Evolutionary conservation across 1,140 invertebrate species (phyloP), one percentile per base, ranked within the genome.

Genomic region (Tachypleus tridentatus): DNA sequence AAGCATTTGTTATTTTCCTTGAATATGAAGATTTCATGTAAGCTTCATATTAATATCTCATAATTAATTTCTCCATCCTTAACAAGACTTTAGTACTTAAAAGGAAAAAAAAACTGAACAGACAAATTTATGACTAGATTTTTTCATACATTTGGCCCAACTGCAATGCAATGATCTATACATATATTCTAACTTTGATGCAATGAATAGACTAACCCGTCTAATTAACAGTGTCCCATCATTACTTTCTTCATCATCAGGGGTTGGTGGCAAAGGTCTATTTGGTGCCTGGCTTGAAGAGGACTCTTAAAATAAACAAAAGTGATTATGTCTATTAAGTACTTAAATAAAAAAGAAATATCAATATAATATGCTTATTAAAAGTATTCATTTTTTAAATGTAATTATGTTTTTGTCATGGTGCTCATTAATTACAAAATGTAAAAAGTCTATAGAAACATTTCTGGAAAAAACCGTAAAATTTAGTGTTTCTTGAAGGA

Each of bases 141-240:
- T 29, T 0, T 29, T 29, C 29, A 29, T 29, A 29, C 29, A 29
- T 29, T 29, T 29, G 29, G 29, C 29, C 29, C 29, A 29, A 29
- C 29, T 29, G 2, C 29, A 29, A 29, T 29, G 29, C 29, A 29
- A 29, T 29, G 29, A 29, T 29, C 29, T 29, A 29, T 29, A 29
- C 29, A 29, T 29, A 29, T 29, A 29, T 29, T 29, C 29, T 29
- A 29, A 29, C 29, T 29, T 29, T 29, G 29, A 29, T 29, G 29
- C 29, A 29, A 29, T 29, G 29, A 29, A 57, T 11, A 49, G 49
- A 73, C 87, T 88, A 82, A 93, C 91, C 84, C 90, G 83, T 84
- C 83, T 84, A 80, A 91, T 87, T 71, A 95, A 91, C 76, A 96
- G 82, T 64, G 93, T 96, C 73, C 88, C 83, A 76, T 94, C 91